Evolutionary conservation across 1,140 invertebrate genomes (phyloP).

Genomic region (Phocides pigmalion): DNA sequence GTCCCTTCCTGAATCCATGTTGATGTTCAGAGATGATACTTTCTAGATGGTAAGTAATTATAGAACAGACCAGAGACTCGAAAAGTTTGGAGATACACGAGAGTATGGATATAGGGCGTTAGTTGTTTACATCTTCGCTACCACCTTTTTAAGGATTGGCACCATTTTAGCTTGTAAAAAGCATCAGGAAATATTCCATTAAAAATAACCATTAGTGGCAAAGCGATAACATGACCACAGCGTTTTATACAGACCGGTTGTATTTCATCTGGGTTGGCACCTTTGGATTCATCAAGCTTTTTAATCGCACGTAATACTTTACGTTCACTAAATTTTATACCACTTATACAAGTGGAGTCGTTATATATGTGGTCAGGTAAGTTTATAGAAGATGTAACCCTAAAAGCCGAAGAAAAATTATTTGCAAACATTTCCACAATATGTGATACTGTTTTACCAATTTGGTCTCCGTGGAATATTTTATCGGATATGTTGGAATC

Average conservation of each 20-base stretch:
- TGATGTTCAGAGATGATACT: not conserved
- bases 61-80: constrained; percentile 20
- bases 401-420: not conserved
- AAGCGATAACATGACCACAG: not conserved
- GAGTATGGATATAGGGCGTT: constrained; percentile 20
- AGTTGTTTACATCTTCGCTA: constrained; percentile 15
- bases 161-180: constrained; percentile 28
- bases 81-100: constrained; percentile 34
- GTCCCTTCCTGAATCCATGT: too few relatives aligned
- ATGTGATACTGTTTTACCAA: not conserved
- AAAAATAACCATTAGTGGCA: not conserved
- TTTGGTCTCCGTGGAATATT: not conserved
- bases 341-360: not conserved
- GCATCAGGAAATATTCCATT: constrained; percentile 10
- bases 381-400: not conserved
- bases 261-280: not conserved
- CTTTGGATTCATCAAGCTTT: not conserved
- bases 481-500: not conserved
- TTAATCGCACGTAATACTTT: not conserved
- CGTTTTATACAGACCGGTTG: constrained; percentile 3
- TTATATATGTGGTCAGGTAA: not conserved
- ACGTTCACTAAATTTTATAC: not conserved
- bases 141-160: constrained; percentile 24
- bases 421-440: constrained; percentile 7
- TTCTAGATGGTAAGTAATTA: not conserved